Base-by-base conservation (phyloP, 2,113 vertebrate species). In the Callospermophilus lateralis region DNA sequence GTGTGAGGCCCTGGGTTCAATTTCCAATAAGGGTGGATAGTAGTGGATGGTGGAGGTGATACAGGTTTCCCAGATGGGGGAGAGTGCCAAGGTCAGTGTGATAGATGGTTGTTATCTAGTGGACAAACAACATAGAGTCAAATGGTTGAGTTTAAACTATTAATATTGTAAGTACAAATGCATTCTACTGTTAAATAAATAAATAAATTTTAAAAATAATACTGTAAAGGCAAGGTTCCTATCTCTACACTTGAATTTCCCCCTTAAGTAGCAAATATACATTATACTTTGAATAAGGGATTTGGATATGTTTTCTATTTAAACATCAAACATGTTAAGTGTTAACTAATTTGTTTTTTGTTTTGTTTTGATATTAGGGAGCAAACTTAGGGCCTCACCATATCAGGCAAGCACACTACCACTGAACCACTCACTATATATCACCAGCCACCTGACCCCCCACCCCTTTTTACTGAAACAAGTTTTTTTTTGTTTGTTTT, bases 51-150 rank as follows among this genome's bases (percentile, higher is more conserved):
- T 68, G 67, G 15, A 12, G 10, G 11, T 34, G 65, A 32, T 34
- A 32, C 34, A 63, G 8, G 67, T 68, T 34, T 68, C 67, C 67
- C 32, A 7, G 13, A 68, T 76, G 39, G 15, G 15, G 24, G 22
- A 55, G 39, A 65, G 10, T 24, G 34, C 22, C 8, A 55, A 10
- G 67, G 48, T 61, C 42, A 24, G 34, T 48, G 26, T 89, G 84
- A 55, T 37, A 93, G 24, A 30, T 26, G 53, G 70, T 81, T 70
- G 16, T 63, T 74, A 78, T 63, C 90, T 97, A 85, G 90, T 37
- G 79, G 90, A 89, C 65, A 95, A 65, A 6, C 28, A 30, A 58
- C 19, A 58, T 20, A 28, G 42, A 42, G 12, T 70, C 58, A 84
- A 77, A 73, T 19, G 42, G 65, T 78, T 78, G 30, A 73, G 26